Conservation (phyloP, 2,113 vertebrate genomes). For the Myodes glareolus region DNA sequence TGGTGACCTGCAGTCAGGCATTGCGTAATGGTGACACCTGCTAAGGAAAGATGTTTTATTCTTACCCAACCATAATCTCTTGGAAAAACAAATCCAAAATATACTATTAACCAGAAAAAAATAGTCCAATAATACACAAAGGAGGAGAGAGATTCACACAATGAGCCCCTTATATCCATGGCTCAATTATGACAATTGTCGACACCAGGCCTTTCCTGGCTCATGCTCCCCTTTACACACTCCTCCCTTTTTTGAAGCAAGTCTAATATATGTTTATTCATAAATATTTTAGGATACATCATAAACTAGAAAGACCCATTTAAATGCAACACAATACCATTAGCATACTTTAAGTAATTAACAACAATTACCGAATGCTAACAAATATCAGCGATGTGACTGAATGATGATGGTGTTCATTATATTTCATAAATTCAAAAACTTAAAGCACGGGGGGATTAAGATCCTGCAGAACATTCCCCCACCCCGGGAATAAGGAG, state of each 20-base stretch:
- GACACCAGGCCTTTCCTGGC: background rate
- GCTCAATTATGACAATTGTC: background rate
- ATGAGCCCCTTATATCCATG: background rate
- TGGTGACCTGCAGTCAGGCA: background rate
- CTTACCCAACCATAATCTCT: background rate
- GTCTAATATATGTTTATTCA: constrained; percentile 1
- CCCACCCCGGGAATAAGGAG: background rate
- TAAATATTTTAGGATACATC: constrained; percentile 26
- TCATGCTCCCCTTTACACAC: background rate
- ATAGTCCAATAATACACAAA: background rate
- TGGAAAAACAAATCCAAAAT: background rate
- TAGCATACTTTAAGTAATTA: background rate
- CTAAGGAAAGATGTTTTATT: background rate
- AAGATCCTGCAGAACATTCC: background rate
- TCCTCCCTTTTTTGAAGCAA: background rate
- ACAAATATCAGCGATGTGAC: background rate
- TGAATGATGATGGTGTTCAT: background rate
- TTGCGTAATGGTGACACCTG: background rate
- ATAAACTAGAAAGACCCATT: background rate
- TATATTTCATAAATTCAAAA: background rate
- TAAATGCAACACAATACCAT: background rate
- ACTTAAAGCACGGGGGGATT: background rate
- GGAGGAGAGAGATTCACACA: background rate
- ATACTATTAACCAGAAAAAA: background rate
- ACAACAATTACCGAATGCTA: background rate